Evolutionary conservation across 2,113 vertebrate species (phyloP), one percentile per base, ranked within the genome.

Genomic region (Pionites leucogaster): DNA sequence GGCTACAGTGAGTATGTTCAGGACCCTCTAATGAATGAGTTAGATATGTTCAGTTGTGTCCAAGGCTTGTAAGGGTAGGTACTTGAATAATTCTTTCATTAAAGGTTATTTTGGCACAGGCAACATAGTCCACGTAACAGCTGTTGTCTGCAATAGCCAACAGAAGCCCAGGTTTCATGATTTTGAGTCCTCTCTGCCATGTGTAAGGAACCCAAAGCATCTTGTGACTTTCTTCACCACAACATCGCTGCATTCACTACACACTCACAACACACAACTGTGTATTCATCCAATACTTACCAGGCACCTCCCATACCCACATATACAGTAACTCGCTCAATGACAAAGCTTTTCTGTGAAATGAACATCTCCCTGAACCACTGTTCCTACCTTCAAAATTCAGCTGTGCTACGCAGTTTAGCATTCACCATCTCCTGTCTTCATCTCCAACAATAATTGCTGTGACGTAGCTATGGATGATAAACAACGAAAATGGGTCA

Each of bases 401-500:
- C 63, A 62, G 28, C 72, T 53, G 52, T 83, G 63, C 82, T 37
- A 14, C 33, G 53, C 27, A 16, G 14, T 71, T 92, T 17, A 71
- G 18, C 24, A 50, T 60, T 74, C 53, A 13, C 52, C 35, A 13
- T 25, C 55, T 79, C 68, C 72, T n/a, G 4, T 13, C 50, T 44
- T 29, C 64, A 77, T 37, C 47, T 28, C 42, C 59, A 90, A 14
- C 59, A 87, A 68, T 28, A 77, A 77, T 31, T 72, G 24, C 28
- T 86, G 52, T 31, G 59, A 64, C 24, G 25, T 49, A 68, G 52
- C 68, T 64, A 37, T 1, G 7, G 62, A 50, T 37, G 74, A 87
- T 70, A 74, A 85, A 90, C 64, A 87, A 93, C 78, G 87, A 80
- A 90, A n/a, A 12, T 62, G 41, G 74, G 79, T 65, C 89, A 92